Evolutionary conservation across 30 jellyfish, hydroid and myxozoan species (phyloP).

Genomic region (Cassiopea xamachana): DNA sequence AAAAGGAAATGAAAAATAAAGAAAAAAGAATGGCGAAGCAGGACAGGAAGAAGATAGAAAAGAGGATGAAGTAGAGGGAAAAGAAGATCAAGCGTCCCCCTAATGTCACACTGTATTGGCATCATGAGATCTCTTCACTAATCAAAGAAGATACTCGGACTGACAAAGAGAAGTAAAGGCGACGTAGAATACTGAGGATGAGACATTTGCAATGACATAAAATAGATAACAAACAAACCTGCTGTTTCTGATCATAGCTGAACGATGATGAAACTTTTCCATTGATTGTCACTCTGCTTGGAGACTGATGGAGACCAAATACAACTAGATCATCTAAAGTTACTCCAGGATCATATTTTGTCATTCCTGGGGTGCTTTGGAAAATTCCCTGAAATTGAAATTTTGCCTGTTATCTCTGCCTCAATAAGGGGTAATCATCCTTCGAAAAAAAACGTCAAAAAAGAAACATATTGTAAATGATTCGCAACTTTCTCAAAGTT

Average conservation of each 20-base stretch:
- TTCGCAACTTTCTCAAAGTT: no score
- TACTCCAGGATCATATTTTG: constrained; percentile 71
- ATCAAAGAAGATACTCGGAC: neutral
- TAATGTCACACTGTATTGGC: neutral
- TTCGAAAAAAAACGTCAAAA: neutral
- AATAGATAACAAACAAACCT: constrained; percentile 4
- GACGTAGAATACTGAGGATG: neutral
- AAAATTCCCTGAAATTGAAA: constrained; percentile 20
- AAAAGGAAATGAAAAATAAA: no score
- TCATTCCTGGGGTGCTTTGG: constrained; percentile 35
- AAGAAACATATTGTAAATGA: no score
- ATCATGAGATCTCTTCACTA: neutral
- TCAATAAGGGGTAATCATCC: neutral
- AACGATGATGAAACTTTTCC: constrained; percentile 63
- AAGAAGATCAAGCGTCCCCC: neutral
- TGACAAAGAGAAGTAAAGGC: neutral
- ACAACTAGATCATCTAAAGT: constrained; percentile 57
- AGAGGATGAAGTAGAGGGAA: no score
- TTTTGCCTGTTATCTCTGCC: neutral
- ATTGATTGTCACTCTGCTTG: constrained; percentile 62
- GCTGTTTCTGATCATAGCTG: constrained; percentile 45
- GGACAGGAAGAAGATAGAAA: no score
- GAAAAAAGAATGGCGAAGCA: no score
- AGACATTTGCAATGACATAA: neutral
- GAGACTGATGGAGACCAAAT: constrained; percentile 66